These are phyloP conservation scores for Eremophila alpestris DNA, from an alignment of 2,797 vertebrate genomes.

Conservation along the genomic window DNA sequence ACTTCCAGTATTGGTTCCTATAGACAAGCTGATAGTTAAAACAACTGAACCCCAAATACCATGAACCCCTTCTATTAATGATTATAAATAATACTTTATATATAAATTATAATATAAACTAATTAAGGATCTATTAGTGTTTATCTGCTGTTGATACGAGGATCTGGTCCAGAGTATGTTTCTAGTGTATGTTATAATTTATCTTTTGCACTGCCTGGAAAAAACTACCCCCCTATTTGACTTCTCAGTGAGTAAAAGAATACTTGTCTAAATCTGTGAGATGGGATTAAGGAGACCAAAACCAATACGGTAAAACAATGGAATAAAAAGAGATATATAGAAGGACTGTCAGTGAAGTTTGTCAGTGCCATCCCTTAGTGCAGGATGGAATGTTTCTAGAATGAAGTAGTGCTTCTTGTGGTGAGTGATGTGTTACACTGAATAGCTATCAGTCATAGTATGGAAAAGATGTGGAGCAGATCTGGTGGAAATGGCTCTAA, in stretches of 20 bases:
- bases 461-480: neutral
- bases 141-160: neutral
- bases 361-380: neutral
- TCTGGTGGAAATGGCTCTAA: neutral
- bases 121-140: neutral
- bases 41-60: neutral
- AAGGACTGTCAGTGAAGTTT: neutral
- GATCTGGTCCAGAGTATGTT: neutral
- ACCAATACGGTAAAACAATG: neutral
- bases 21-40: neutral
- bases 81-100: no score
- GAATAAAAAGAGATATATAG: neutral
- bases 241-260: neutral
- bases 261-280: neutral
- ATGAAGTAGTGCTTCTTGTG: neutral
- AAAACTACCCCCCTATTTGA: neutral
- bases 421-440: neutral
- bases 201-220: neutral
- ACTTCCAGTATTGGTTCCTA: neutral
- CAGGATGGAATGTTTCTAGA: neutral
- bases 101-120: no score
- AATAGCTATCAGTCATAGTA: rapidly evolving
- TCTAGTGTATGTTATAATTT: neutral
- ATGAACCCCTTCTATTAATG: neutral
- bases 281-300: neutral